Conservation (phyloP, 2,888 invertebrate species). For the Physocephala rufipes region DNA sequence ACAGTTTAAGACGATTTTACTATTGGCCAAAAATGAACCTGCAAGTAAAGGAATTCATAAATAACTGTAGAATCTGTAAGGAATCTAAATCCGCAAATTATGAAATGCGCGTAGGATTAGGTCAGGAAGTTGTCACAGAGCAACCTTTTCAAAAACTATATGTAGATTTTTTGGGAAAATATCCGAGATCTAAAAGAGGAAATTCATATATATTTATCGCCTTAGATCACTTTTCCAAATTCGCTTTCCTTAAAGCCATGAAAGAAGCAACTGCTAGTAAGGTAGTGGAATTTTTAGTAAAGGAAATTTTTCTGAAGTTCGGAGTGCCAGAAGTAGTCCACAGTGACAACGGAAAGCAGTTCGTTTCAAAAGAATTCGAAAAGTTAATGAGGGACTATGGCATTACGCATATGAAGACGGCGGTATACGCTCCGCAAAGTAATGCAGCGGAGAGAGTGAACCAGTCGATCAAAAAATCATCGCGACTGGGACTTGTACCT, state of each 20-base stretch:
- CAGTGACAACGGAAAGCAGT: too few relatives aligned
- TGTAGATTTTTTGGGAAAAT: too few relatives aligned
- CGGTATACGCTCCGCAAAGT: too few relatives aligned
- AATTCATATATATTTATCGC: background rate
- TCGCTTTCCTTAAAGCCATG: too few relatives aligned
- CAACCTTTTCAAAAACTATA: constrained; percentile 26
- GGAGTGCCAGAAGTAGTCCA: too few relatives aligned
- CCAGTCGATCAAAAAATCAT: too few relatives aligned
- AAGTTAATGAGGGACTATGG: too few relatives aligned
- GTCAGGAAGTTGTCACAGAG: constrained; percentile 30
- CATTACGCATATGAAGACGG: too few relatives aligned
- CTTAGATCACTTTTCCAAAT: constrained; percentile 2
- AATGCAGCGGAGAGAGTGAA: too few relatives aligned
- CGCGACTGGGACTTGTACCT: too few relatives aligned
- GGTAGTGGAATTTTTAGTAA: constrained; percentile 36
- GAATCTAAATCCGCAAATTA: constrained; percentile 7
- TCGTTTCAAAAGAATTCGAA: too few relatives aligned
- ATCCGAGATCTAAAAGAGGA: background rate
- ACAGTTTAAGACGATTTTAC: constrained; percentile 27
- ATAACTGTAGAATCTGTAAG: constrained; percentile 31
- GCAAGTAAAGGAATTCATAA: constrained; percentile 36
- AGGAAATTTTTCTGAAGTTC: constrained; percentile 48
- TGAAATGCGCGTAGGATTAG: background rate
- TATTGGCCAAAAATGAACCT: constrained; percentile 45
- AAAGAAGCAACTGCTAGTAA: constrained; percentile 27